These are phyloP conservation scores for Gracilinanus agilis DNA, from an alignment of 2,113 vertebrate species.

Conservation along the genomic window DNA sequence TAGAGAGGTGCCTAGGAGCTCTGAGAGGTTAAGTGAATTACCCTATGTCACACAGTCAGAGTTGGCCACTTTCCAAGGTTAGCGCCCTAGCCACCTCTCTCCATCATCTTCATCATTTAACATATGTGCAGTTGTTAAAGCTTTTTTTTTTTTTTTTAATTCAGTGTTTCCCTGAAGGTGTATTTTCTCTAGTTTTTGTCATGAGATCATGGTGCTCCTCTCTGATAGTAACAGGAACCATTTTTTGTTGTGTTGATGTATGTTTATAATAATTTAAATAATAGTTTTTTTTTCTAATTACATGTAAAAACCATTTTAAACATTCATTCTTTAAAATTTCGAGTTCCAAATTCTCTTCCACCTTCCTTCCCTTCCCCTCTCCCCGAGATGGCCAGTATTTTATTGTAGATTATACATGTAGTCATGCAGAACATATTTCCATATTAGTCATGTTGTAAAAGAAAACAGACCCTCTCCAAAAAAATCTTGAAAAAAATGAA, in stretches of 20 bases:
- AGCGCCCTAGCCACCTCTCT: neutral
- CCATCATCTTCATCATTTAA: neutral
- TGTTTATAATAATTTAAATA: too few relatives aligned
- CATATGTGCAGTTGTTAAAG: neutral
- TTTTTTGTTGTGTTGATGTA: neutral
- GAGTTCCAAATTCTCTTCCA: too few relatives aligned
- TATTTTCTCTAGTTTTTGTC: neutral
- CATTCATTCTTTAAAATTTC: too few relatives aligned
- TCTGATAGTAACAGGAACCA: neutral
- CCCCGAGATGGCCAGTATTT: too few relatives aligned
- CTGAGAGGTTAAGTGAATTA: neutral
- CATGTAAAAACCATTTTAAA: too few relatives aligned
- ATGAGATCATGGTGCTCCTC: neutral
- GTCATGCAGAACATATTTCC: too few relatives aligned
- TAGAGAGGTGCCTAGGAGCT: neutral
- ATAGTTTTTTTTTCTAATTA: too few relatives aligned
- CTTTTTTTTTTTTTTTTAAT: neutral
- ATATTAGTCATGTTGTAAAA: too few relatives aligned
- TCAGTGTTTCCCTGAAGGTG: neutral
- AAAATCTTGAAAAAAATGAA: too few relatives aligned
- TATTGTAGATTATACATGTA: too few relatives aligned
- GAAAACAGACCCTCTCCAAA: too few relatives aligned
- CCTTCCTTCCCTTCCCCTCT: too few relatives aligned
- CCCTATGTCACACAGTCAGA: neutral
- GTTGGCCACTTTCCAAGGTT: neutral